Base-by-base conservation (phyloP, 2,797 vertebrate genomes). In the Eutrigla gurnardus region DNA sequence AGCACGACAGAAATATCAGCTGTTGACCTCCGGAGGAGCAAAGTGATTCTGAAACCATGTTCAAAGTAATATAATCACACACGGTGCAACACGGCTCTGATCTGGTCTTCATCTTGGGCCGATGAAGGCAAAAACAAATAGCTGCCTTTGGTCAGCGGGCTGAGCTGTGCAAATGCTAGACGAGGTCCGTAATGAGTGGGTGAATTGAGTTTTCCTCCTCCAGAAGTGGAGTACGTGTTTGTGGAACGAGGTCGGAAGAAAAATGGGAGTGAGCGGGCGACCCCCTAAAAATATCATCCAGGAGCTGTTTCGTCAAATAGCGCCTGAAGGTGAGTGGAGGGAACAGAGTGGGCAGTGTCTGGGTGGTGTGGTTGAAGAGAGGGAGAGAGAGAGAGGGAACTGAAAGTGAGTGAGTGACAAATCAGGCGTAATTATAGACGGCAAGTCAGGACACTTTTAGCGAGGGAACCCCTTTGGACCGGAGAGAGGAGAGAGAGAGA, bases 211-310 rank as follows among this genome's bases (percentile, higher is more conserved):
- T 85, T 76, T 80, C 61, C 77, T 81, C 40, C 65, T 75, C 70
- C 55, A 80, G 76, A 80, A 84, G 80, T 80, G 65, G 69, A 85
- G 78, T 47, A 65, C 72, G 75, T 91, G 89, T 90, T 93, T 92
- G 87, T 89, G 89, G 92, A 92, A 78, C 75, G 80, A 88, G 87
- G 82, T 84, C 81, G 91, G 83, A 86, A 82, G 64, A 81, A 83
- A 61, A 87, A 82, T 35, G 37, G 66, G 61, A 43, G 60, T 77
- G 75, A 73, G 77, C 2, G 70, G 80, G 42, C 12, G 36, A 60
- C 55, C 73, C 81, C 75, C 90, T 92, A 89, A 93, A 92, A 91
- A 94, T 90, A 91, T 77, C 86, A 13, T 49, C 75, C 74, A 79
- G 71, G 75, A 85, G 85, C 50, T 32, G 66, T 79, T 92, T 84